Conservation (phyloP, 2,113 vertebrate genomes). For the Neolamprologus devosi region DNA sequence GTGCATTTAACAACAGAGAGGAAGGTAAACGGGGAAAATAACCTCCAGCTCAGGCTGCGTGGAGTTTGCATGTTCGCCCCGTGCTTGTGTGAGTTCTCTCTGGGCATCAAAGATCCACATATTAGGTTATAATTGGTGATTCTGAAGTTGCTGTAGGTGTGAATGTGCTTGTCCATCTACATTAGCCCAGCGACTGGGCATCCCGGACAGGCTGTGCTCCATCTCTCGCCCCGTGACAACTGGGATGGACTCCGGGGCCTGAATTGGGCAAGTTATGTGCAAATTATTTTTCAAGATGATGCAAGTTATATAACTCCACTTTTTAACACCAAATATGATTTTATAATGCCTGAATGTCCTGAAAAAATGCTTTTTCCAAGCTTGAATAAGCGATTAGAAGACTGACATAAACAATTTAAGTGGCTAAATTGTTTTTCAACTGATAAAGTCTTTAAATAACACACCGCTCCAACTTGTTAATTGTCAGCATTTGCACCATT, state of each 20-base stretch:
- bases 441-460: not conserved
- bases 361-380: accelerated
- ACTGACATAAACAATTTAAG: not conserved
- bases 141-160: not conserved
- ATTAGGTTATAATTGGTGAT: not conserved
- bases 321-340: not conserved
- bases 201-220: accelerated
- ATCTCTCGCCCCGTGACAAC: accelerated
- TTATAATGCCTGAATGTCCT: not conserved
- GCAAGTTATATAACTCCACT: accelerated
- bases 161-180: not conserved
- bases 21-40: accelerated
- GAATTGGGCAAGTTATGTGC: accelerated
- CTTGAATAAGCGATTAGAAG: not conserved
- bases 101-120: not conserved
- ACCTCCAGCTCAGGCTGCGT: not conserved
- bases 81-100: not conserved
- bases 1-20: not conserved
- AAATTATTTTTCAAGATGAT: not conserved
- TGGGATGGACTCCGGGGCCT: not conserved
- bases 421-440: not conserved
- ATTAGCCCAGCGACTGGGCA: not conserved
- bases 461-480: not conserved
- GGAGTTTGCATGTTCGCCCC: not conserved
- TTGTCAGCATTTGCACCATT: not conserved